Evolutionary conservation across 2,113 vertebrate genomes (phyloP), one percentile per base, ranked within the genome.

Genomic region (Micromys minutus): DNA sequence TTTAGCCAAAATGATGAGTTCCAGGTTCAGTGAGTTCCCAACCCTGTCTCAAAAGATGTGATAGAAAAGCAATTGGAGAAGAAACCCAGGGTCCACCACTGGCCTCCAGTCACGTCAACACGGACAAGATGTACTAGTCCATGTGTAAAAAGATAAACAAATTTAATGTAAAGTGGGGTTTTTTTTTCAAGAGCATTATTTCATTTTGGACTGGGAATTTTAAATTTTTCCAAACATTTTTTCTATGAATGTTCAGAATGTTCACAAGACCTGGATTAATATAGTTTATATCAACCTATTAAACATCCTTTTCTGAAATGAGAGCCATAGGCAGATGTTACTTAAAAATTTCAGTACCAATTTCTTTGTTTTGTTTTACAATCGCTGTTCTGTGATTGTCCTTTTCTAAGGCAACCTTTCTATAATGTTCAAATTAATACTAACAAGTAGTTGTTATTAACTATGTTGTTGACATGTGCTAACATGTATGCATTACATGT

Each of bases 361-460:
- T 94, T 95, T 83, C 21, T 34, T 91, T 83, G 42, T 77, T 95
- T 93, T 91, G n/a, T n/a, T n/a, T n/a, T n/a, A n/a, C n/a, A 6
- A 50, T 87, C 89, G 74, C 21, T 31, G 36, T 16, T 34, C 29
- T 26, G 45, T 71, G 17, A 29, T 65, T 76, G n/a, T 7, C 89
- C 61, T 13, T 77, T 4, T 86, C 92, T 67, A 31, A 19, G 45
- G 67, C 13, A 89, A 85, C 79, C 80, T 86, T 96, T 93, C 21
- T 89, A 57, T 47, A 36, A 79, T 10, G n/a, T 2, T 92, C 57
- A 93, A 81, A 59, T 55, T 85, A 61, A 84, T 74, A 39, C 8
- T 81, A 63, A 89, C 24, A 94, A 96, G 79, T 92, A n/a, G n/a
- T n/a, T n/a, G n/a, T n/a, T n/a, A n/a, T 91, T 81, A 86, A 81